A percentile compares a stretch with the other conserved stretches of the same genome.
phyloP scores from a whole-genome alignment of 2,113 vertebrate species.

The Corythornis vintsioides region DNA sequence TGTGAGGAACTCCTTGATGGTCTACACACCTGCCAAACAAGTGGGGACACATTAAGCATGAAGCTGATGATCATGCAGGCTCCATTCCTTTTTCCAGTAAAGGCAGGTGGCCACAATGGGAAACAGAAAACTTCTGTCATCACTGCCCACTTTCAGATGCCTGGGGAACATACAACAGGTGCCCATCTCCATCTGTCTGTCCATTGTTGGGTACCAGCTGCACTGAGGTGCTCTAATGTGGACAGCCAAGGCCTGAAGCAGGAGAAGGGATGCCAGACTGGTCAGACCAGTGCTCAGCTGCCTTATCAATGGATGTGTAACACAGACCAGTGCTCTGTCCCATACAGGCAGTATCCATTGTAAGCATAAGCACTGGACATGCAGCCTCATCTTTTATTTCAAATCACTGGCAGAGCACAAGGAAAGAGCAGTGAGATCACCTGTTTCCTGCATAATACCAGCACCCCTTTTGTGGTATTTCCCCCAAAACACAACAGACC shows the following conservation, averaged over 20 bases:
- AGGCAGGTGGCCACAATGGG: not conserved
- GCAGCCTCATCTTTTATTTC: not conserved
- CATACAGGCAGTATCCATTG: not conserved
- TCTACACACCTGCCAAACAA: not conserved
- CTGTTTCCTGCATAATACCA: not conserved
- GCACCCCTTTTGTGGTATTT: not conserved
- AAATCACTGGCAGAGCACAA: not conserved
- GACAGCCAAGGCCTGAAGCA: not conserved
- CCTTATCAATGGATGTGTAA: not conserved
- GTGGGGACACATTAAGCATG: not conserved
- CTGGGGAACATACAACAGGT: not conserved
- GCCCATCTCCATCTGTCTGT: not conserved
- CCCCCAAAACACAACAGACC: not conserved
- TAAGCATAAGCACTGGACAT: rapidly evolving
- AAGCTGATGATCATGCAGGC: not conserved
- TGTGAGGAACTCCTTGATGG: not conserved
- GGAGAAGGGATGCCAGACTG: not conserved
- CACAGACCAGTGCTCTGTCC: not conserved
- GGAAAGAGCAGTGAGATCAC: not conserved
- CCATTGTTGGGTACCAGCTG: not conserved
- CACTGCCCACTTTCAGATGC: rapidly evolving
- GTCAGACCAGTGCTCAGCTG: not conserved
- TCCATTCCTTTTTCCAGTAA: not conserved
- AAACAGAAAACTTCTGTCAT: not conserved
- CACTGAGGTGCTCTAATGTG: not conserved